A percentile compares a stretch with the other conserved stretches of the same genome.
phyloP scores from a whole-genome alignment of 2,888 invertebrate genomes.

The Ennomos quercinarius region DNA sequence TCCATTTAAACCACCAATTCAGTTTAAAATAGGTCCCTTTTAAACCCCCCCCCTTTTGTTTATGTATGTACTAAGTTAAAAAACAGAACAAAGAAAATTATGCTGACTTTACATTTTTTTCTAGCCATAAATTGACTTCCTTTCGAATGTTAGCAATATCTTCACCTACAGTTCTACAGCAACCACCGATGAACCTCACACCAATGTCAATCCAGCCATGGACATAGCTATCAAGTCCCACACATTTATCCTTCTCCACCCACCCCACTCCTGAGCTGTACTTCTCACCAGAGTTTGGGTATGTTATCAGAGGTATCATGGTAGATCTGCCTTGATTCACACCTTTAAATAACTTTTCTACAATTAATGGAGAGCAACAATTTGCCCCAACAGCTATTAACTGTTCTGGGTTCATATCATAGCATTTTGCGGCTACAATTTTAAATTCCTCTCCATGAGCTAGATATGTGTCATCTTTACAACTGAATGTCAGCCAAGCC shows the following conservation, averaged over 20 bases:
- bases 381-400: constrained; percentile 95
- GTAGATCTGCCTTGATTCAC: constrained; percentile 58
- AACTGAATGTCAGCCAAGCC: constrained; percentile 96
- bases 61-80: too few relatives aligned
- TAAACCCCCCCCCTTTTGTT: too few relatives aligned
- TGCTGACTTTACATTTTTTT: constrained; percentile 13
- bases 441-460: constrained; percentile 92
- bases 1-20: too few relatives aligned
- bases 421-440: constrained; percentile 88
- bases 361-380: constrained; percentile 86
- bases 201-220: constrained; percentile 92
- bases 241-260: constrained; percentile 87
- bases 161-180: constrained; percentile 93
- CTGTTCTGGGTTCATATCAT: constrained; percentile 86
- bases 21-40: too few relatives aligned
- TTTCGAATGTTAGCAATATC: constrained; percentile 88
- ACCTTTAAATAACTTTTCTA: constrained; percentile 61
- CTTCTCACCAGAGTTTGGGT: constrained; percentile 96
- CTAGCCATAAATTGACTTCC: constrained; percentile 56
- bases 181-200: constrained; percentile 94
- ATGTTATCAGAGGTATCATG: constrained; percentile 91
- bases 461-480: constrained; percentile 85
- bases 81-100: not conserved
- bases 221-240: constrained; percentile 88
- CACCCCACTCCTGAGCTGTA: constrained; percentile 88